These are phyloP conservation scores for Choristoneura fumiferana DNA, from an alignment of 1,140 invertebrate species.

Conservation along the genomic window DNA sequence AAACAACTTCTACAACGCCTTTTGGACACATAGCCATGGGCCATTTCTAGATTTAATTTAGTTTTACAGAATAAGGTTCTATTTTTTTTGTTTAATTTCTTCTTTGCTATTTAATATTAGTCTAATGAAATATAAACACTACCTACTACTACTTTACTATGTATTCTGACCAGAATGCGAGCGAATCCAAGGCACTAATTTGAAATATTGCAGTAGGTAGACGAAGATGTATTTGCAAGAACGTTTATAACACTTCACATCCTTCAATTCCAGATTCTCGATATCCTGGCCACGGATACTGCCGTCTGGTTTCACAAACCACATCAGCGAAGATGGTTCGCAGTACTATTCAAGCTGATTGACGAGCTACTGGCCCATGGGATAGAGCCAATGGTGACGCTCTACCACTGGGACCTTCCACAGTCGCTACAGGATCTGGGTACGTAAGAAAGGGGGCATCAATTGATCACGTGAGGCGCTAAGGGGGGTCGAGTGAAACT, in stretches of 20 bases:
- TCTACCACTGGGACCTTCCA: constrained; percentile 45
- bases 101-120: no score
- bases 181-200: no score
- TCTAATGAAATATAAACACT: no score
- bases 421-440: constrained; percentile 39
- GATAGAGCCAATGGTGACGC: constrained; percentile 41
- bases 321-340: constrained; percentile 79
- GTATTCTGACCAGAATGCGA: no score
- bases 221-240: background rate
- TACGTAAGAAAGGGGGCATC: constrained; percentile 9
- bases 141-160: no score
- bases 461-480: background rate
- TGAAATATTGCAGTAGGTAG: background rate
- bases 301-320: constrained; percentile 77
- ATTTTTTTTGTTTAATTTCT: no score
- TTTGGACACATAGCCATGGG: no score
- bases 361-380: constrained; percentile 31
- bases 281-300: constrained; percentile 81
- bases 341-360: constrained; percentile 39
- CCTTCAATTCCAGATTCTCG: constrained; percentile 75
- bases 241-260: background rate
- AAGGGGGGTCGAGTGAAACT: background rate
- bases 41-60: no score
- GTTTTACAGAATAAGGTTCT: no score
- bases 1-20: no score